Evolutionary conservation across 1,140 invertebrate genomes (phyloP).

Genomic region (Lepidurus couesii): DNA sequence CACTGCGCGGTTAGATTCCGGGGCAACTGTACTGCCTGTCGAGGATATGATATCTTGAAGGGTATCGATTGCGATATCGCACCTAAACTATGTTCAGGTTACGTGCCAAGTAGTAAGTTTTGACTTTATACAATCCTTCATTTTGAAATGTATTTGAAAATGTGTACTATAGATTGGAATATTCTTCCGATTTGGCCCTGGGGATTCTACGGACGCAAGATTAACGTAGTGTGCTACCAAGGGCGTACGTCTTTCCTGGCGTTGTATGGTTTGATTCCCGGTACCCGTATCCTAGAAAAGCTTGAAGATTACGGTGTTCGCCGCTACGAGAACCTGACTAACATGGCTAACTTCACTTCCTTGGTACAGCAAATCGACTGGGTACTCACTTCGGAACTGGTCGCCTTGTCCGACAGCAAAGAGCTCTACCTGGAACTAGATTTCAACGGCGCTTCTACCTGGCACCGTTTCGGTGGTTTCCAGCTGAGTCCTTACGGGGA

Average conservation of each 20-base stretch:
- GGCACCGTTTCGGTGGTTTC: background rate
- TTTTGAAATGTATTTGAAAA: background rate
- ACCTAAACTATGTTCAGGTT: background rate
- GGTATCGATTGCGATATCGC: background rate
- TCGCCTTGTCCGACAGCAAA: background rate
- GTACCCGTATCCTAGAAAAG: background rate
- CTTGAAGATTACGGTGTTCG: background rate
- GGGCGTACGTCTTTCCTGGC: background rate
- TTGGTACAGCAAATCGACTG: background rate
- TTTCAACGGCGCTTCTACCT: background rate
- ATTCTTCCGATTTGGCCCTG: background rate
- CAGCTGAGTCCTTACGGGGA: background rate
- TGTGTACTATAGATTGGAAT: background rate
- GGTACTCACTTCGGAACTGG: background rate
- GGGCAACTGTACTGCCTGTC: background rate
- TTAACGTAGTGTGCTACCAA: background rate
- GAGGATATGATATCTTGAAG: background rate
- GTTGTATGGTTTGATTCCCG: background rate
- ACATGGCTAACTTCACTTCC: background rate
- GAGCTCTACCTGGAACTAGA: background rate
- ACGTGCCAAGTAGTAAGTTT: background rate
- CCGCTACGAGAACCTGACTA: background rate
- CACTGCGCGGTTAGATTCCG: background rate
- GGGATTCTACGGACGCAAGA: background rate
- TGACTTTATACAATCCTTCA: background rate